These are phyloP conservation scores for Cinclus mexicanus DNA, from an alignment of 2,113 vertebrate species.

Conservation along the genomic window DNA sequence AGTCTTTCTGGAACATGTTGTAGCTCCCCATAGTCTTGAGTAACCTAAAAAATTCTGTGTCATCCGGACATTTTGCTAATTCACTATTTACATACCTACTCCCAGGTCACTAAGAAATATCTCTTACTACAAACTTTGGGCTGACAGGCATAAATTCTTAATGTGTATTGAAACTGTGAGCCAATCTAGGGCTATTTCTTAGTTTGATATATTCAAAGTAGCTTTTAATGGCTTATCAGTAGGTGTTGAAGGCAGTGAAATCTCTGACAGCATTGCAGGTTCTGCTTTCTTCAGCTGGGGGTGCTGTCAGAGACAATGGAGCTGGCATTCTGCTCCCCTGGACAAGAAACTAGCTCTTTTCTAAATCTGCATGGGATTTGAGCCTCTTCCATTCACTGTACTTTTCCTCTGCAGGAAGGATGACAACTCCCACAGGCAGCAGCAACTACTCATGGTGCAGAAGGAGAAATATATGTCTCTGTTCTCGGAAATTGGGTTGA, in stretches of 20 bases:
- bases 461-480: neutral
- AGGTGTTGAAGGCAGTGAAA: neutral
- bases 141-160: conserved; percentile 57
- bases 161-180: conserved; percentile 37
- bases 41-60: conserved; percentile 74
- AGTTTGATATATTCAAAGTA: conserved; percentile 22
- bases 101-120: conserved; percentile 69
- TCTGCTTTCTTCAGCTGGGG: neutral
- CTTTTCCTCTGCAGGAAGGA: neutral
- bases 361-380: neutral
- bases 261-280: neutral
- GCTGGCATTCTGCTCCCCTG: neutral
- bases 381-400: neutral
- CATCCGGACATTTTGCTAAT: conserved; percentile 69
- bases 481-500: conserved; percentile 6
- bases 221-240: conserved; percentile 23
- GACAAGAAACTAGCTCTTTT: neutral
- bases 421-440: neutral
- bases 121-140: conserved; percentile 46
- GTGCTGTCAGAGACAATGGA: neutral
- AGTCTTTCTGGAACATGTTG: conserved; percentile 62
- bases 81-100: conserved; percentile 74
- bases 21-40: conserved; percentile 59
- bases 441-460: neutral
- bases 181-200: conserved; percentile 29